Evolutionary conservation across 2,113 vertebrate genomes (phyloP).

Genomic region (Aythya baeri): DNA sequence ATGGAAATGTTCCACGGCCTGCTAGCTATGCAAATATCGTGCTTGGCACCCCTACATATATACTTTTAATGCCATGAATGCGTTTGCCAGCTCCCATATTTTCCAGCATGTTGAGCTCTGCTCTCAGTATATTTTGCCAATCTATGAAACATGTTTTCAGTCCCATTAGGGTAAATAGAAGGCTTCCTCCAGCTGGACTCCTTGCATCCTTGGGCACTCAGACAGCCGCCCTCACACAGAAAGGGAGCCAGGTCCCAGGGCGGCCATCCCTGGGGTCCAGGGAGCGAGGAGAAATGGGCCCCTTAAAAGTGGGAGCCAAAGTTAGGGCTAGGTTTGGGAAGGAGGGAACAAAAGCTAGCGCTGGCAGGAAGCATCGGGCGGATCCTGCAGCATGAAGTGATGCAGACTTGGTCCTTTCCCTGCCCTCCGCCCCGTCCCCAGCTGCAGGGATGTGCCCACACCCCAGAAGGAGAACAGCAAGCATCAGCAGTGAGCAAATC

Average conservation of each 20-base stretch:
- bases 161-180: conserved; percentile 29
- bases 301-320: neutral
- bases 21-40: conserved; percentile 13
- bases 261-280: neutral
- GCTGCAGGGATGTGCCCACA: neutral
- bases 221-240: neutral
- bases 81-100: conserved; percentile 45
- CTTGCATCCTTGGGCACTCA: neutral
- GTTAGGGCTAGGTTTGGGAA: neutral
- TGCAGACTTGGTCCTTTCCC: neutral
- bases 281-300: neutral
- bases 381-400: neutral
- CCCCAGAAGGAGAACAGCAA: neutral
- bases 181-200: conserved; percentile 30
- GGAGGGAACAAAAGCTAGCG: neutral
- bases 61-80: neutral
- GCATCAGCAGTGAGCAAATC: neutral
- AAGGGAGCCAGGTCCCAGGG: neutral
- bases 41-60: neutral
- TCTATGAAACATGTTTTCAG: conserved; percentile 30
- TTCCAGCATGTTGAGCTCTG: conserved; percentile 13
- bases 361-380: neutral
- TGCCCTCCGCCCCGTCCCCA: accelerated
- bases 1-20: neutral
- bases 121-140: conserved; percentile 35